Conservation (phyloP, 2,113 vertebrate genomes). For the Pseudolaguvia tuberculata region DNA sequence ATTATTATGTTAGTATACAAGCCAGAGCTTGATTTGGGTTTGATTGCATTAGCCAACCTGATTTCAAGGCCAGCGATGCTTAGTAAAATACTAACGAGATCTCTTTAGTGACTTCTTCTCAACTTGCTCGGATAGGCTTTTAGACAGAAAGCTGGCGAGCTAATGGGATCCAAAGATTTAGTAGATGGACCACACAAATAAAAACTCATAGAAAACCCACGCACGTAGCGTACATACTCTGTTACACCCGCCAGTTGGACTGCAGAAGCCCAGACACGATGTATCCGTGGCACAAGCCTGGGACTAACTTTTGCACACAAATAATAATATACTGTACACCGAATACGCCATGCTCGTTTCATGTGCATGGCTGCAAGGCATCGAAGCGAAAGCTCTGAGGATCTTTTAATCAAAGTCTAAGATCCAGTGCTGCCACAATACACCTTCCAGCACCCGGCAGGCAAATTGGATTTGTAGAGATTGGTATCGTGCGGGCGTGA, state of each 20-base stretch:
- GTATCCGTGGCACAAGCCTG: conserved; percentile 29
- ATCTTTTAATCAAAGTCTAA: conserved; percentile 43
- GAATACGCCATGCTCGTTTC: conserved; percentile 19
- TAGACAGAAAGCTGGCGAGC: background rate
- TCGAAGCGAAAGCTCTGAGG: conserved; percentile 17
- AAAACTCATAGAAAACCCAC: conserved; percentile 28
- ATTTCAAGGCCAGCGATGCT: conserved; percentile 24
- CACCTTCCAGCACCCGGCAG: conserved; percentile 40
- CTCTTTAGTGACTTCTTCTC: background rate
- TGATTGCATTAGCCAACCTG: conserved; percentile 47
- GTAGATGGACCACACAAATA: conserved; percentile 3
- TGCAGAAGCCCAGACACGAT: conserved; percentile 27
- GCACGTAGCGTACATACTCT: background rate
- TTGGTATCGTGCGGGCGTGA: conserved; percentile 45
- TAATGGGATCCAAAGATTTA: conserved; percentile 21
- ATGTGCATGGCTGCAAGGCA: conserved; percentile 18
- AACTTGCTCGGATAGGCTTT: conserved; percentile 3
- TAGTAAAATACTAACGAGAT: conserved; percentile 41
- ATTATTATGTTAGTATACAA: conserved; percentile 45
- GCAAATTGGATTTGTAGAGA: conserved; percentile 50
- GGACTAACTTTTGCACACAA: conserved; percentile 26
- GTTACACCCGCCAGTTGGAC: conserved; percentile 30
- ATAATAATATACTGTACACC: conserved; percentile 33
- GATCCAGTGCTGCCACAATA: conserved; percentile 42
- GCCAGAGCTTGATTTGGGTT: conserved; percentile 45